These are phyloP conservation scores for Hemithea aestivaria DNA, from an alignment of 2,888 invertebrate genomes.

Conservation along the genomic window DNA sequence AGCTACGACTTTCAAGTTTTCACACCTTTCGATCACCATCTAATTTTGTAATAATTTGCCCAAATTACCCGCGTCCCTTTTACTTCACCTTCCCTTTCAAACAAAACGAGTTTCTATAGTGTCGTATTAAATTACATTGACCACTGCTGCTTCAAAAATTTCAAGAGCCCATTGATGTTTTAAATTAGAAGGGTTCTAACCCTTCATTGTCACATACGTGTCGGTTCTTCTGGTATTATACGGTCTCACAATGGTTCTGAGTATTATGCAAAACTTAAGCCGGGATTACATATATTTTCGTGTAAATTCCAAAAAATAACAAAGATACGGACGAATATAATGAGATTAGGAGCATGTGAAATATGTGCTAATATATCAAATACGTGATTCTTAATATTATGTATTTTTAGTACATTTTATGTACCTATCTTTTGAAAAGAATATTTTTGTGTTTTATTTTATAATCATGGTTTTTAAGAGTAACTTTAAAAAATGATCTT, in stretches of 20 bases:
- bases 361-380: too few species aligned
- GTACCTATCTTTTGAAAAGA: too few species aligned
- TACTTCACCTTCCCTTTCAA: constrained; percentile 1
- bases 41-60: constrained; percentile 1
- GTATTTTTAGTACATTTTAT: too few species aligned
- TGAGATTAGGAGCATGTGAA: constrained; percentile 33
- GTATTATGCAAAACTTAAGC: constrained; percentile 40
- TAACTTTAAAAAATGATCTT: too few species aligned
- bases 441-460: too few species aligned
- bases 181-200: constrained; percentile 47
- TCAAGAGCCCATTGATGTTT: constrained; percentile 42
- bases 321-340: constrained; percentile 31
- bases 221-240: constrained; percentile 4
- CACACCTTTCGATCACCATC: not conserved
- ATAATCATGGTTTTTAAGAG: too few species aligned
- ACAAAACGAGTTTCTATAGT: constrained; percentile 21
- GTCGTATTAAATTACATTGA: constrained; percentile 59
- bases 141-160: constrained; percentile 46
- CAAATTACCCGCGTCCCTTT: not conserved
- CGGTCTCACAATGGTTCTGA: constrained; percentile 27
- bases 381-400: too few species aligned
- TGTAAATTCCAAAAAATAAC: constrained; percentile 34
- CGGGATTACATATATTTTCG: constrained; percentile 53
- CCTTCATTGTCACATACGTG: constrained; percentile 24
- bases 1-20: too few species aligned